Evolutionary conservation across 2,113 vertebrate genomes (phyloP).

Genomic region (Garra rufa): DNA sequence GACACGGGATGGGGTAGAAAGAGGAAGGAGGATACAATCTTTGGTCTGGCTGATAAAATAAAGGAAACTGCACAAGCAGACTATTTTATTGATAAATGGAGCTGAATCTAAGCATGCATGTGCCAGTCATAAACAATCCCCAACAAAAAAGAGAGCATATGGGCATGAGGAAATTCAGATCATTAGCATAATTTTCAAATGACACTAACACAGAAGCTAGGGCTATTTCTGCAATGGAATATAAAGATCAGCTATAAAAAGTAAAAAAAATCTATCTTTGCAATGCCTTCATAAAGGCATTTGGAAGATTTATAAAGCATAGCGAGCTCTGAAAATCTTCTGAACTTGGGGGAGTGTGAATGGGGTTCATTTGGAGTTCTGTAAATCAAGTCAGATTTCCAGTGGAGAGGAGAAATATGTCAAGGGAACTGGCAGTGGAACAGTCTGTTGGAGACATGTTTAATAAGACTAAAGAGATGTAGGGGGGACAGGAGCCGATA

Average conservation of each 20-base stretch:
- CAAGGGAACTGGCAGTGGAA: constrained; percentile 48
- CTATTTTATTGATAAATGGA: background rate
- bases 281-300: background rate
- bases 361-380: constrained; percentile 49
- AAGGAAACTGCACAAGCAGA: background rate
- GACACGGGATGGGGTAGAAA: constrained; percentile 44
- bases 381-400: constrained; percentile 59
- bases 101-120: background rate
- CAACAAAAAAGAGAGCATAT: too few species aligned
- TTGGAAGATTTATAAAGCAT: background rate
- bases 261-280: background rate
- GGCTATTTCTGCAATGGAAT: background rate
- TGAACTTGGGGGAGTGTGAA: constrained; percentile 40
- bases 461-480: constrained; percentile 66
- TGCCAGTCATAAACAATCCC: background rate
- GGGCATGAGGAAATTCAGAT: background rate
- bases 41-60: constrained; percentile 32
- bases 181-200: background rate
- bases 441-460: constrained; percentile 56
- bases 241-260: background rate
- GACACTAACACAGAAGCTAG: background rate
- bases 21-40: constrained; percentile 57
- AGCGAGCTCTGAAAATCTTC: constrained; percentile 17
- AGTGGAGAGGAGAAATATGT: constrained; percentile 30
- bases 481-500: background rate